Base-by-base conservation (phyloP, 2,797 vertebrate species). In the Calcarius lapponicus region DNA sequence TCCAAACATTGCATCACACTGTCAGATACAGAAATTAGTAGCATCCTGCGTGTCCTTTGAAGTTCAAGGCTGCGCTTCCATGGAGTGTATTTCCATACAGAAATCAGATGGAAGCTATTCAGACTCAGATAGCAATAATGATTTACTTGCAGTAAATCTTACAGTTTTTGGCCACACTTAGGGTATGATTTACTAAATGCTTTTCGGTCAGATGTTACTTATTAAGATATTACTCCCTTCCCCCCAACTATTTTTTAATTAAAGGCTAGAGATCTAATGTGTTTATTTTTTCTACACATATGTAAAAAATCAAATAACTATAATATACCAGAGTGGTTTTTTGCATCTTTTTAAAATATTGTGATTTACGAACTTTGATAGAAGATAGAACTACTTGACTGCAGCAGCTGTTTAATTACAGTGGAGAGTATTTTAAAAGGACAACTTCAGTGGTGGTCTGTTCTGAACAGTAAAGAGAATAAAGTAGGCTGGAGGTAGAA, bases 81-180 rank as follows among this genome's bases (percentile, higher is more conserved):
- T 6, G 28, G 91, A 95, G 91, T 61, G 21, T 73, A 80, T 95
- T 97, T 94, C 88, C 66, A 28, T 94, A 80, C 54, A 98, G 91
- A 93, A 98, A 98, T 98, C 98, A 98, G 97, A 98, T 98, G 97
- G 97, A 98, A 98, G 97, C 98, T 96, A 97, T 98, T 97, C 97
- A 97, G 97, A 95, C 97, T 97, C 96, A 90, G 97, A 98, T 98
- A 98, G 98, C 97, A 97, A 97, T 97, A 97, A 97, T 88, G 97
- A 98, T 98, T 95, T 95, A 96, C 97, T 96, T 92, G 96, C 97
- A 97, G 97, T 96, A 76, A 94, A 90, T 97, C 92, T 94, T 93
- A 69, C 80, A 86, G 64, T 6, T 97, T 96, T 94, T 94, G 93
- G 96, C 95, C 90, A 96, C 96, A 97, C 80, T 94, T 97, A 47